Evolutionary conservation across 2,797 vertebrate species (phyloP).

Genomic region (Enteromius viviparus): DNA sequence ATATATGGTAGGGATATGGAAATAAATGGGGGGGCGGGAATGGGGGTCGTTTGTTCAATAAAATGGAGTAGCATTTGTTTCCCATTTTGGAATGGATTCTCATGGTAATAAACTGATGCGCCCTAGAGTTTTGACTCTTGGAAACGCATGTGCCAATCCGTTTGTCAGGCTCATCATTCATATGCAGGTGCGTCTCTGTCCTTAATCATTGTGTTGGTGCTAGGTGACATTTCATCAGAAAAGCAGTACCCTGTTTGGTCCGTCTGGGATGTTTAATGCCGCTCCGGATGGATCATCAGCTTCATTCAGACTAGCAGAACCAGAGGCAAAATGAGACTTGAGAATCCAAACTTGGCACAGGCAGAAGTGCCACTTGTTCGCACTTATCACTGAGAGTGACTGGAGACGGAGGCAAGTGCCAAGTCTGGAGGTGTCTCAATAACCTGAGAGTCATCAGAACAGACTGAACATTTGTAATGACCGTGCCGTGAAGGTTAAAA

Average conservation of each 20-base stretch:
- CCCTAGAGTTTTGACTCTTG: conserved; percentile 63
- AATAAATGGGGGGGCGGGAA: conserved; percentile 46
- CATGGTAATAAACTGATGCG: conserved; percentile 64
- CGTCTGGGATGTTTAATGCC: conserved; percentile 19
- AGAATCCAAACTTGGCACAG: conserved; percentile 34
- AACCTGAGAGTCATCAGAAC: conserved; percentile 23
- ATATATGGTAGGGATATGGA: conserved; percentile 38
- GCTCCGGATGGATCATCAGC: conserved; percentile 27
- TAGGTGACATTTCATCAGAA: conserved; percentile 35
- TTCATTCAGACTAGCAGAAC: conserved; percentile 31
- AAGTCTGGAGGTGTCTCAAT: conserved; percentile 14
- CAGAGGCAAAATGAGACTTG: conserved; percentile 21
- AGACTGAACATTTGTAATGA: conserved; percentile 36
- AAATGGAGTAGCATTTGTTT: conserved; percentile 59
- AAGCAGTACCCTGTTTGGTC: not conserved
- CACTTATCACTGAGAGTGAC: conserved; percentile 43
- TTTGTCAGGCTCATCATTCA: conserved; percentile 45
- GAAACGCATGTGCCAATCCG: conserved; percentile 60
- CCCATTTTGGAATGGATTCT: conserved; percentile 59
- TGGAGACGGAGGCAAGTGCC: conserved; percentile 27
- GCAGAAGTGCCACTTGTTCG: conserved; percentile 8
- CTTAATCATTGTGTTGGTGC: conserved; percentile 32
- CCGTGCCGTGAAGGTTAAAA: not conserved
- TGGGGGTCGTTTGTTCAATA: conserved; percentile 26
- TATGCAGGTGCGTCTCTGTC: conserved; percentile 22